These are phyloP conservation scores for Drosophila yakuba DNA, from an alignment of 1,140 invertebrate genomes.

Conservation along the genomic window DNA sequence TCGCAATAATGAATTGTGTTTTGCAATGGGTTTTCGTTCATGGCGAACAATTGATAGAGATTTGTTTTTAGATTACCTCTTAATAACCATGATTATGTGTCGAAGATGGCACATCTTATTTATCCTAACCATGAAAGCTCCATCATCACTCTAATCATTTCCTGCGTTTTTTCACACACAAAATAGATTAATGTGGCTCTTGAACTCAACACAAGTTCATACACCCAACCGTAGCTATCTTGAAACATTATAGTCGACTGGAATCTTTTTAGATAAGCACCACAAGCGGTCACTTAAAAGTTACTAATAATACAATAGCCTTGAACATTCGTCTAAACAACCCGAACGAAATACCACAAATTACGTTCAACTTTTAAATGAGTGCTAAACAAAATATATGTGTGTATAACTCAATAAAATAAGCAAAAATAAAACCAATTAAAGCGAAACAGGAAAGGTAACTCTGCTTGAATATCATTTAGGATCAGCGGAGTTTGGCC, in stretches of 20 bases:
- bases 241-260: conserved; percentile 8
- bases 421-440: conserved; percentile 52
- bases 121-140: neutral
- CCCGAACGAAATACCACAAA: conserved; percentile 28
- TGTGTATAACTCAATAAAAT: conserved; percentile 19
- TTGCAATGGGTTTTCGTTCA: conserved; percentile 3
- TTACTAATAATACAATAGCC: conserved; percentile 27
- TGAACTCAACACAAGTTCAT: conserved; percentile 17
- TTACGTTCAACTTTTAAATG: conserved; percentile 42
- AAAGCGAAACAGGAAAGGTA: conserved; percentile 61
- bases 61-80: conserved; percentile 12
- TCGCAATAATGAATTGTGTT: neutral
- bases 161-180: conserved; percentile 2
- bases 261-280: neutral
- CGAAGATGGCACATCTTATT: conserved; percentile 7
- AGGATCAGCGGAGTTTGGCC: conserved; percentile 14
- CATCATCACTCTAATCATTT: conserved; percentile 15
- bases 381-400: conserved; percentile 23
- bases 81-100: neutral
- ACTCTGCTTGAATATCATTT: conserved; percentile 14
- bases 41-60: conserved; percentile 2
- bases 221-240: conserved; percentile 11
- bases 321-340: conserved; percentile 46
- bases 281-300: conserved; percentile 22
- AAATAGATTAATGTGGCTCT: conserved; percentile 35